Evolutionary conservation across 2,113 vertebrate species (phyloP), one percentile per base, ranked within the genome.

Genomic region (Elanus axillaris): DNA sequence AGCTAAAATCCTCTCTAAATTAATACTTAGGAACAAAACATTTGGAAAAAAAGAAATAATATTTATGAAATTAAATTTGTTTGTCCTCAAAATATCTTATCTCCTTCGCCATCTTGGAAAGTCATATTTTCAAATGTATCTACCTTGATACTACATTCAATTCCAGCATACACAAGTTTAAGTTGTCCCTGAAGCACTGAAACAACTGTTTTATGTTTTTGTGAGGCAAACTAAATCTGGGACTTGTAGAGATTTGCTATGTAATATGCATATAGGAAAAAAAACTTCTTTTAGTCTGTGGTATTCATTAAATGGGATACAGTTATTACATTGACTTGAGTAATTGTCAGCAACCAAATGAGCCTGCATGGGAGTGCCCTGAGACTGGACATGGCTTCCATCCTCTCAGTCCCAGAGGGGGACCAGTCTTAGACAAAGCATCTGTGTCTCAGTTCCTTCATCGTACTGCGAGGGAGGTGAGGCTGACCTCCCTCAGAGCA

Each of bases 11-110:
- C 63, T 32, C 16, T 79, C 77, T 74, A 94, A 95, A 85, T 89
- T 88, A 95, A 93, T 93, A 93, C 58, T 83, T 86, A 94, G 89
- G 77, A 94, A 74, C 20, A 91, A 95, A 94, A 75, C 6, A 18
- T 82, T 69, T 89, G 34, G 48, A 93, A 85, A 67, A 50, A 88
- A 91, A 95, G 10, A 69, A 88, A 60, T 81, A 81, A 47, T 75
- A 75, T 75, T 68, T 91, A 64, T 0, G 0, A 86, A 91, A 93
- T 94, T 75, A 75, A 77, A 72, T 87, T 87, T 76, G 22, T 75
- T 84, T 85, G 52, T 58, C 62, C 66, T 71, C 52, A 55, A 58
- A 93, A 90, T 87, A 78, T 85, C 84, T 91, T 84, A 76, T 87
- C 66, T 94, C 42, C 69, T 94, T 73, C 95, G 67, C 48, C 1